Conservation (phyloP, 2,113 vertebrate species). For the Bothrops jararaca region DNA sequence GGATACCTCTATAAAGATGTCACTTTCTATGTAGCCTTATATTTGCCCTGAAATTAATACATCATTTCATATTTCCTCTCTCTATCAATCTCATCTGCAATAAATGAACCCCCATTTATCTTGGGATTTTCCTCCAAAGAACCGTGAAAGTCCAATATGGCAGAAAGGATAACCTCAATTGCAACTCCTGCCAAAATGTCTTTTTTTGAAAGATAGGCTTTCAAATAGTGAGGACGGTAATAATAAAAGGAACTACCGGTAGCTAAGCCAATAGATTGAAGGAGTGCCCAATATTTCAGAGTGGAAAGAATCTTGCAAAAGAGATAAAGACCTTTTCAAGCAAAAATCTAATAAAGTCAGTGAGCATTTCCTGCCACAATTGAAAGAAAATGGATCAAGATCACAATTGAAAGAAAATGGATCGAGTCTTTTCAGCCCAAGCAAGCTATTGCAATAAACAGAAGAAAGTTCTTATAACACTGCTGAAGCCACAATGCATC, state of each 20-base stretch:
- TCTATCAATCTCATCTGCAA: not conserved
- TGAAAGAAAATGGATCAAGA: not conserved
- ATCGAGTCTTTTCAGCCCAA: not conserved
- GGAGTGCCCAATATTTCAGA: not conserved
- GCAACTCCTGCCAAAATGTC: not conserved
- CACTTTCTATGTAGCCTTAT: not conserved
- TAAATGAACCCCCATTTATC: not conserved
- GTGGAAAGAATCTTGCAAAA: not conserved
- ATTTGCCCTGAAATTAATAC: not conserved
- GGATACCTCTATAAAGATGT: not conserved
- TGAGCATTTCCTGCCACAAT: not conserved
- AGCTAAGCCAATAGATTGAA: not conserved
- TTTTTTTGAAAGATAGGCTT: not conserved
- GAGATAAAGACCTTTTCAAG: not conserved
- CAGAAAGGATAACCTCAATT: not conserved
- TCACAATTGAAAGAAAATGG: not conserved
- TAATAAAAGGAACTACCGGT: not conserved
- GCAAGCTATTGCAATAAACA: not conserved
- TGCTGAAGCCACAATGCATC: not conserved
- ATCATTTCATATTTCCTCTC: not conserved
- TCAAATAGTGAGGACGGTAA: not conserved
- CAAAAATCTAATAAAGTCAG: not conserved
- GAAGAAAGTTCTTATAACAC: not conserved
- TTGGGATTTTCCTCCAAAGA: not conserved
- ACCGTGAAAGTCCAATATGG: not conserved